A percentile compares a stretch with the other conserved stretches of the same genome.
Conservation (phyloP, 2,797 vertebrate genomes). For the Gadopsis marmoratus region DNA sequence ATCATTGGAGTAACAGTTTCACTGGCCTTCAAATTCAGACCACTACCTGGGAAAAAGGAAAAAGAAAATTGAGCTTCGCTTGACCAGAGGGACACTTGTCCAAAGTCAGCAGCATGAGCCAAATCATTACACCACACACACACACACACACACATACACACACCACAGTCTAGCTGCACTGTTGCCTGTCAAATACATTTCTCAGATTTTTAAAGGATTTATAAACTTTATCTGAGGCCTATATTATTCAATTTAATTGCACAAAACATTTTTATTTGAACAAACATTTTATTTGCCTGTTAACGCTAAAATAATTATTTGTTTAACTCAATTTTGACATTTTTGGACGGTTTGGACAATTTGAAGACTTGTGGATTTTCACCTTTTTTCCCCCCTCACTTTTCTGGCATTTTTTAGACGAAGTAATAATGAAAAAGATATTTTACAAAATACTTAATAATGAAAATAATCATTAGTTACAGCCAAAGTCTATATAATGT, state of each 20-base stretch:
- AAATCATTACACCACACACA: constrained; percentile 52
- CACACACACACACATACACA: constrained; percentile 32
- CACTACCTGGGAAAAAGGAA: constrained; percentile 27
- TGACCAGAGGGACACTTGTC: constrained; percentile 63
- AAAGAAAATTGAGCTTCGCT: constrained; percentile 16
- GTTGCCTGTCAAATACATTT: constrained; percentile 30
- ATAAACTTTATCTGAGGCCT: constrained; percentile 24
- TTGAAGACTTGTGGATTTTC: background rate
- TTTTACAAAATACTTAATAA: background rate
- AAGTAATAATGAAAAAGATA: background rate
- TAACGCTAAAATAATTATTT: background rate
- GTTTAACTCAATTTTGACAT: background rate
- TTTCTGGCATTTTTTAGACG: background rate
- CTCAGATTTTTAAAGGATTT: constrained; percentile 25
- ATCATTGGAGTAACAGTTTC: constrained; percentile 47
- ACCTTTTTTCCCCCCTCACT: background rate
- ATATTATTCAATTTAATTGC: background rate
- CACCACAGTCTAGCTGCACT: constrained; percentile 15
- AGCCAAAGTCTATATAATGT: background rate
- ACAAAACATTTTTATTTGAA: background rate
- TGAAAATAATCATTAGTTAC: background rate
- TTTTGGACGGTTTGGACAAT: background rate
- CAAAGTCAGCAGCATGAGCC: constrained; percentile 58
- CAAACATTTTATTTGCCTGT: background rate
- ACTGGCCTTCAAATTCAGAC: constrained; percentile 51